Evolutionary conservation across 2,113 vertebrate species (phyloP), one percentile per base, ranked within the genome.

Genomic region (Rhagologus leucostigma): DNA sequence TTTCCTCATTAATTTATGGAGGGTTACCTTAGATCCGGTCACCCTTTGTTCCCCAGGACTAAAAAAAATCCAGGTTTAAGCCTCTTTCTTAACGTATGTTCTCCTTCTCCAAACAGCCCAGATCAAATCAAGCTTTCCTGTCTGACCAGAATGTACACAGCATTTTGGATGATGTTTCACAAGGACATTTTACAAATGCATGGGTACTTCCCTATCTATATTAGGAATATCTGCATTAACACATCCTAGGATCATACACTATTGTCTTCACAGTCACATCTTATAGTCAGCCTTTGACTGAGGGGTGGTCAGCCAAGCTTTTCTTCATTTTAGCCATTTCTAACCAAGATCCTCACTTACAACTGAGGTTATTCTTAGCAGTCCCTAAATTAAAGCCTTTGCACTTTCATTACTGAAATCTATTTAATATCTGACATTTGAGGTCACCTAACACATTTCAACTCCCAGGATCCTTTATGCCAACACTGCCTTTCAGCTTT

Each of bases 31-130:
- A 92, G 67, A 42, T 65, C 8, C 3, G 3, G n/a, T 21, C 42
- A 82, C 8, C 4, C 18, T 73, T 77, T 59, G 23, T 42, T 88
- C 50, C 69, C 50, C 59, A 67, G 22, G 42, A 80, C 68, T 86
- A 86, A 80, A 88, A 68, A 86, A 95, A 92, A 83, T 44, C 20
- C 71, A 59, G 8, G 21, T 90, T 92, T 81, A 95, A 96, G 55
- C 42, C 19, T 64, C 81, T 78, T 95, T 94, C 60, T 67, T 39
- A 74, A 84, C 46, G 64, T 39, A 74, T 41, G 55, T 35, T 92
- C 53, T 84, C 55, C 35, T 79, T 59, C 42, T 88, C 16, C 50
- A 57, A 85, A 90, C 16, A 74, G 11, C 17, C 14, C 32, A 33
- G 29, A 70, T 73, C 39, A 88, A 95, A 67, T 62, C 53, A 74